Base-by-base conservation (phyloP, 2,113 vertebrate genomes). In the Muntiacus muntjak region DNA sequence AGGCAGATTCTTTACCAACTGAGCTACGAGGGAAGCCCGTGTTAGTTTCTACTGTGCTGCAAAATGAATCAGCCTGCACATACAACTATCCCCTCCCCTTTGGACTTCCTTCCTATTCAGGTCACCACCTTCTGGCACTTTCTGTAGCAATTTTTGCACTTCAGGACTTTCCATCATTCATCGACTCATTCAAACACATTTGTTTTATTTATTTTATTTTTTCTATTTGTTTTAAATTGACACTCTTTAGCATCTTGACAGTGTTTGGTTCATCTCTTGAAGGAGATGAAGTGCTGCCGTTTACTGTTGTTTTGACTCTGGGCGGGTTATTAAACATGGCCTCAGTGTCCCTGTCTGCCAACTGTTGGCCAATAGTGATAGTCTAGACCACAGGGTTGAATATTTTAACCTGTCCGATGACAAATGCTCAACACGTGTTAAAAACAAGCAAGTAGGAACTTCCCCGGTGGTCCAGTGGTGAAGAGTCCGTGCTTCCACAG, bases 271-370 rank as follows among this genome's bases (percentile, higher is more conserved):
- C 83, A 28, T 79, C 43, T 57, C 40, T 58, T 84, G 25, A 81
- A 96, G 33, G 15, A 93, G 25, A 50, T 92, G 67, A 52, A 95
- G 12, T 45, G 57, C 25, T 90, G n/a, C 33, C 23, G 36, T 28
- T 94, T 82, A 90, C 45, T 23, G 11, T 86, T 47, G 58, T 86
- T 92, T 33, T 83, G 82, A 79, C 25, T 54, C 82, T 91, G 74
- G 47, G 16, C 2, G 81, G 62, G 26, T 64, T 96, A 84, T 60
- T 96, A 94, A 97, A 96, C 26, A 14, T 89, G 25, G 64, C 28
- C 54, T 97, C 64, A 87, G 74, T 97, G 96, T 97, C 26, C 43
- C 40, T 88, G 9, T 62, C 9, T 92, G 40, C 47, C 82, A 82
- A 10, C 62, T 67, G 33, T n/a, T 16, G n/a, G 16, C 17, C 7